Percentiles rank a stretch among this genome's conserved stretches.
phyloP scores from a whole-genome alignment of 2,888 invertebrate genomes.

The Lydus trimaculatus region DNA sequence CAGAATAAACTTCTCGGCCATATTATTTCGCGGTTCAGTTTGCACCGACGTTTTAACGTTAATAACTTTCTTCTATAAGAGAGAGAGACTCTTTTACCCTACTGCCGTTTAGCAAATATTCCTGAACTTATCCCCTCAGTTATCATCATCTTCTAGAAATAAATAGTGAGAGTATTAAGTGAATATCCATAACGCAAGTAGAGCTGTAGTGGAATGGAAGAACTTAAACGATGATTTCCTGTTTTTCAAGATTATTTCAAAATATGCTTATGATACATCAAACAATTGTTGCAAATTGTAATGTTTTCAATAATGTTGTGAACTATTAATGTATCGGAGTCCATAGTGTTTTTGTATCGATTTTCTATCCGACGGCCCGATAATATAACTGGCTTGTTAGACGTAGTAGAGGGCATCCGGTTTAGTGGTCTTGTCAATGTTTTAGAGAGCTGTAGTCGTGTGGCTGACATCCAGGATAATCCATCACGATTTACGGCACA shows the following conservation, averaged over 20 bases:
- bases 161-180: not conserved
- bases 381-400: slow-evolving; percentile 28
- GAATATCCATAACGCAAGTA: not conserved
- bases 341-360: slow-evolving; percentile 17
- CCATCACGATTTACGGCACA: slow-evolving; percentile 59
- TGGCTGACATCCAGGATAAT: slow-evolving; percentile 55
- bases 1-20: slow-evolving; percentile 54
- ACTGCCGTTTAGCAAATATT: slow-evolving; percentile 28
- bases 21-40: slow-evolving; percentile 56
- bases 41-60: slow-evolving; percentile 54
- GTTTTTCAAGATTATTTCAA: slow-evolving; percentile 31
- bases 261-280: not conserved
- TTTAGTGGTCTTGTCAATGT: slow-evolving; percentile 50
- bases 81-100: not conserved
- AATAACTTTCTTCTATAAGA: slow-evolving; percentile 49
- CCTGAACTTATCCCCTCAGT: not conserved
- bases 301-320: too few species aligned
- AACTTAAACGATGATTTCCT: not conserved
- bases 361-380: slow-evolving; percentile 23
- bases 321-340: not conserved
- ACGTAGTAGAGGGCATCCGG: slow-evolving; percentile 26
- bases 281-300: not conserved
- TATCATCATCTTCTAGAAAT: not conserved
- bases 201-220: not conserved
- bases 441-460: slow-evolving; percentile 41